These are phyloP conservation scores for Calliopsis andreniformis DNA, from an alignment of 1,140 invertebrate genomes.

Conservation along the genomic window DNA sequence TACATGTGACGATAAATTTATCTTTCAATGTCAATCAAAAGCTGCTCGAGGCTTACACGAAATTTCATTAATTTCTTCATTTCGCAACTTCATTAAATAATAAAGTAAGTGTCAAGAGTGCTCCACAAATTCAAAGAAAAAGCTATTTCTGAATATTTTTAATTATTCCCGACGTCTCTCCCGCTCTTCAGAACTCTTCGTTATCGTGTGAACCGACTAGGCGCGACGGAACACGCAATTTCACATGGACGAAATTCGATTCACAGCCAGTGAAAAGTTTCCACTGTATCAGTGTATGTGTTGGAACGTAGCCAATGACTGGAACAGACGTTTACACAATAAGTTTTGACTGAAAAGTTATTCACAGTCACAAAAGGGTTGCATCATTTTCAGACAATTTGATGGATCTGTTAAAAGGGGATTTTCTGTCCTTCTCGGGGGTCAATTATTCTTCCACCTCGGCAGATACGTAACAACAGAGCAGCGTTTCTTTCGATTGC, in stretches of 20 bases:
- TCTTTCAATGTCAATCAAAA: too few species aligned
- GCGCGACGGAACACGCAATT: not conserved
- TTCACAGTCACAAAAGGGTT: not conserved
- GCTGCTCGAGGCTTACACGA: too few species aligned
- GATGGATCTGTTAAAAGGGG: not conserved
- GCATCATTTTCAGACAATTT: slow-evolving; percentile 2
- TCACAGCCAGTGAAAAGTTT: not conserved
- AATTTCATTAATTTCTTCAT: too few species aligned
- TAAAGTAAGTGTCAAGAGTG: too few species aligned
- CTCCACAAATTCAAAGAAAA: not conserved
- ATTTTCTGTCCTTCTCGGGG: not conserved
- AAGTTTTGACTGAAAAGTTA: slow-evolving; percentile 16
- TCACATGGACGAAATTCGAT: slow-evolving; percentile 10
- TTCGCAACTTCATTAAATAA: too few species aligned
- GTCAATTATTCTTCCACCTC: slow-evolving; percentile 6
- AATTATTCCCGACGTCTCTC: not conserved
- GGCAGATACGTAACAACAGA: not conserved
- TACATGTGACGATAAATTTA: too few species aligned
- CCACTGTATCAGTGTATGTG: not conserved
- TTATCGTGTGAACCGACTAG: slow-evolving; percentile 9
- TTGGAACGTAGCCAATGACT: not conserved
- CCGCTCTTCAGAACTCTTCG: not conserved
- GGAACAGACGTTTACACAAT: slow-evolving; percentile 3
- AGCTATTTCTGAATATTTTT: slow-evolving; percentile 6
- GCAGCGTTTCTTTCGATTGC: too few species aligned